Base-by-base conservation (phyloP, 2,113 vertebrate genomes). In the Enhydra lutris region DNA sequence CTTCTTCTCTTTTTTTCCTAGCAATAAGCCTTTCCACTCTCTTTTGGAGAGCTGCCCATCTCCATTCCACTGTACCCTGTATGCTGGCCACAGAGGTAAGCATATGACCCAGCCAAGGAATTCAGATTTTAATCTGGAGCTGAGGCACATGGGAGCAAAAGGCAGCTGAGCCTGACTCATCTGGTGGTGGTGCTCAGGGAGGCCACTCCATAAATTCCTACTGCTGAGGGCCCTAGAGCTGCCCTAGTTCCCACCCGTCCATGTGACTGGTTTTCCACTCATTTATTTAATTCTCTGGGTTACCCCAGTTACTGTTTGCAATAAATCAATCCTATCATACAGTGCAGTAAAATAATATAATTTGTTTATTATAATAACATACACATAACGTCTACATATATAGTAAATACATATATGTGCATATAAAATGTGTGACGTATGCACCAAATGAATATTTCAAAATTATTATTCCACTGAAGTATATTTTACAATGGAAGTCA, bases 141-240 rank as follows among this genome's bases (percentile, higher is more conserved):
- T 17, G 18, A 52, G 55, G 8, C 11, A 3, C 31, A 2, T 8
- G 29, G 36, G 21, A 59, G 1, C 6, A 83, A 61, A 42, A 67
- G 65, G 31, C n/a, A 34, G 39, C 23, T 67, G 89, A 83, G 14
- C 13, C 6, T 15, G 29, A 91, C 23, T 90, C 57, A 63, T 0
- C 1, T 39, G 12, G 14, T 0, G 0, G 23, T 2, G 0, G 8
- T 23, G 20, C 12, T 18, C 63, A 29, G 9, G 39, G 47, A 55
- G 9, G 14, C 21, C 45, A 18, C 23, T n/a, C 6, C 13, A 1
- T 6, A 12, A 6, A 39, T 47, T 55, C 57, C 45, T 29, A 17
- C 6, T 21, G 18, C 52, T 10, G 17, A 42, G 7, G 1, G 13
- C 31, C 55, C 91, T 50, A 4, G n/a, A 39, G 14, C 26, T 65